Conservation (phyloP, 2,797 vertebrate species). For the Phoebastria nigripes region DNA sequence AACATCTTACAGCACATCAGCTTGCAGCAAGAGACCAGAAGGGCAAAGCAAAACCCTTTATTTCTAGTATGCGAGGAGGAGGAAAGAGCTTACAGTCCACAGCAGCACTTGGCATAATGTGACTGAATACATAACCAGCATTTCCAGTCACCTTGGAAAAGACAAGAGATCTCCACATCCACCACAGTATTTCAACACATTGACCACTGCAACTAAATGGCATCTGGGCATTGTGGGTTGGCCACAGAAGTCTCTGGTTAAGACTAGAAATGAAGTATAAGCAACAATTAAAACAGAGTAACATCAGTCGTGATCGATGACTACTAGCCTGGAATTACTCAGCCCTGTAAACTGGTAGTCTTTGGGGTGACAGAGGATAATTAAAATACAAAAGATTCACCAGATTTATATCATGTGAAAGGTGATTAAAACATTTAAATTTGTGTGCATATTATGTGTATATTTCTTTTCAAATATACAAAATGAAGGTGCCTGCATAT, state of each 20-base stretch:
- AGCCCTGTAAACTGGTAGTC: background rate
- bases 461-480: background rate
- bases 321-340: background rate
- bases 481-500: background rate
- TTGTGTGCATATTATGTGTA: background rate
- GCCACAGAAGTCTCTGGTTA: background rate
- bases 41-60: background rate
- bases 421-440: background rate
- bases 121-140: background rate
- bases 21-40: background rate
- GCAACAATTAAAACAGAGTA: background rate
- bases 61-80: background rate
- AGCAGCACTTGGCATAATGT: accelerated
- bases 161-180: background rate
- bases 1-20: background rate
- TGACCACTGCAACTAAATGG: background rate
- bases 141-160: background rate
- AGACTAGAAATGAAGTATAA: background rate
- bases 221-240: background rate
- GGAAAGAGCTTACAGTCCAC: background rate
- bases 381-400: background rate
- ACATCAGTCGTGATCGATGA: background rate
- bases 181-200: background rate
- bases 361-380: background rate
- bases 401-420: background rate